Conservation (phyloP, 2,113 vertebrate genomes). For the Thamnaconus septentrionalis region DNA sequence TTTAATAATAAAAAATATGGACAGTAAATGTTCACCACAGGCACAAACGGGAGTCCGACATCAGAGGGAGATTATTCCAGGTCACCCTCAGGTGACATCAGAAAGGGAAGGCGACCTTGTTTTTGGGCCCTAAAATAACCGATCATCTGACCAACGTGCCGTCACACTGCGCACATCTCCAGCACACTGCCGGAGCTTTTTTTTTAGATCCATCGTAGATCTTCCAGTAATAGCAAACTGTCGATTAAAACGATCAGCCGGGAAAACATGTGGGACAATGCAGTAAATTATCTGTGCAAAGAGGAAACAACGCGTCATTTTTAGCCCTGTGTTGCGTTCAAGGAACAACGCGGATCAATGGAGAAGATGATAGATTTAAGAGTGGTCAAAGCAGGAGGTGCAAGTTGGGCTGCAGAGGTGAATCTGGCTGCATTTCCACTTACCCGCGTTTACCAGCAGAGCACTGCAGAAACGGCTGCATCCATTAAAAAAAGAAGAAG, state of each 20-base stretch:
- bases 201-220: slow-evolving; percentile 17
- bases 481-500: slow-evolving; percentile 32
- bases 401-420: background rate
- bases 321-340: too few species aligned
- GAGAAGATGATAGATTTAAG: background rate
- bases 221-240: too few species aligned
- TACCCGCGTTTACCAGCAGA: slow-evolving; percentile 43
- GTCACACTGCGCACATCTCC: slow-evolving; percentile 43
- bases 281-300: too few species aligned
- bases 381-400: background rate
- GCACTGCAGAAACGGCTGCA: slow-evolving; percentile 12
- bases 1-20: background rate
- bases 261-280: too few species aligned
- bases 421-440: slow-evolving; percentile 22
- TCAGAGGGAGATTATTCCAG: background rate
- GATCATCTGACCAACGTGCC: slow-evolving; percentile 58
- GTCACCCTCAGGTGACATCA: background rate
- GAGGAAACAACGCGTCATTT: too few species aligned
- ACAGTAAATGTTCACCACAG: too few species aligned
- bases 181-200: slow-evolving; percentile 9
- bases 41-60: background rate
- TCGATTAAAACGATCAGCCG: too few species aligned
- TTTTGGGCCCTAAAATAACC: slow-evolving; percentile 70
- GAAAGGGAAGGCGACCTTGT: slow-evolving; percentile 58
- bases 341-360: too few species aligned